Conservation (phyloP, 2,113 vertebrate species). For the Lophochroa leadbeateri region DNA sequence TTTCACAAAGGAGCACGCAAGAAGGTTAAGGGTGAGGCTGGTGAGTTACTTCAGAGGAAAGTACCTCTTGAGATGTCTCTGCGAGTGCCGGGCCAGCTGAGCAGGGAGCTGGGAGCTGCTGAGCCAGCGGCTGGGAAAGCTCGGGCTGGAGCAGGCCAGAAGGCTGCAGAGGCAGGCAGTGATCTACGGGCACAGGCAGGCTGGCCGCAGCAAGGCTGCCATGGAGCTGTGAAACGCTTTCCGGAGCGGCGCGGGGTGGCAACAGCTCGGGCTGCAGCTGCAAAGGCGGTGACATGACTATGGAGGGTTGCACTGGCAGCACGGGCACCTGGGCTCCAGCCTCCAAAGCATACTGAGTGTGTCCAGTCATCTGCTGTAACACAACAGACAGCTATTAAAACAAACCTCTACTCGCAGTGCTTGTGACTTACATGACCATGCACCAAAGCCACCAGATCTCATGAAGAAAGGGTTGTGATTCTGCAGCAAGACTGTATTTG, state of each 20-base stretch:
- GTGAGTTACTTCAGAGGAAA: not conserved
- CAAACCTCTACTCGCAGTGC: not conserved
- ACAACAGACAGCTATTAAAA: constrained; percentile 60
- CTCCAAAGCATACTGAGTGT: constrained; percentile 67
- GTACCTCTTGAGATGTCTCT: constrained; percentile 75
- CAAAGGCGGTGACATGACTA: constrained; percentile 75
- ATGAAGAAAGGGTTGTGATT: not conserved
- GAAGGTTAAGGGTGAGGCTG: not conserved
- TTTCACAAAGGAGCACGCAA: not conserved
- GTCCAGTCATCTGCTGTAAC: constrained; percentile 73
- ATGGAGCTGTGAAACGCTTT: constrained; percentile 72
- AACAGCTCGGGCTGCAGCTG: constrained; percentile 65
- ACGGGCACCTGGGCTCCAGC: constrained; percentile 64
- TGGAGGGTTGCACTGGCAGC: constrained; percentile 64
- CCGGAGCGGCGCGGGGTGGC: constrained; percentile 42
- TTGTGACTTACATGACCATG: not conserved
- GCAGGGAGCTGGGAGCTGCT: constrained; percentile 64
- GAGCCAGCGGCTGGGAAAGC: constrained; percentile 64
- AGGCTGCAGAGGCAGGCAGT: constrained; percentile 64
- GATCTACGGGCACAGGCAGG: constrained; percentile 38
- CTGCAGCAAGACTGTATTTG: too few relatives aligned
- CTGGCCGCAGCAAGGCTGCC: constrained; percentile 72
- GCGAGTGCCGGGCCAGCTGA: constrained; percentile 33
- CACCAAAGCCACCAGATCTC: accelerated
- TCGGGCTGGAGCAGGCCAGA: constrained; percentile 47